phyloP scores from a whole-genome alignment of 2,113 vertebrate species.

The Ifrita kowaldi region DNA sequence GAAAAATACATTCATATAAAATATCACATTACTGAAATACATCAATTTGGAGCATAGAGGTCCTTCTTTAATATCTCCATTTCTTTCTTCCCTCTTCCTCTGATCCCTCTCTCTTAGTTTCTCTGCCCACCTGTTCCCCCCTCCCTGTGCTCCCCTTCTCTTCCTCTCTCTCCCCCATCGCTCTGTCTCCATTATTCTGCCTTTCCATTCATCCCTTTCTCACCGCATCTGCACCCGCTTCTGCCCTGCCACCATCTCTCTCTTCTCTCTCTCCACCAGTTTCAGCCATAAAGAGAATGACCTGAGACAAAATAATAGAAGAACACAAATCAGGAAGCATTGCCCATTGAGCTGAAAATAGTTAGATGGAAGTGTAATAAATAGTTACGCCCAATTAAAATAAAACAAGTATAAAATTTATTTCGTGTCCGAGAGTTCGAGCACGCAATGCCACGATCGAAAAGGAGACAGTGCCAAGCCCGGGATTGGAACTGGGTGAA shows the following conservation, averaged over 20 bases:
- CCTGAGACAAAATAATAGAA: not conserved
- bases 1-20: not conserved
- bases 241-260: fast-evolving
- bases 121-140: not conserved
- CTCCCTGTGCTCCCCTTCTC: not conserved
- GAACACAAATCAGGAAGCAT: not conserved
- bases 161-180: not conserved
- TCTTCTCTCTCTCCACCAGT: not conserved
- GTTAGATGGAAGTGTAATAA: too few species aligned
- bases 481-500: too few species aligned
- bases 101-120: not conserved
- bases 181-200: not conserved
- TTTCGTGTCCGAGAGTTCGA: too few species aligned
- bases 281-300: not conserved
- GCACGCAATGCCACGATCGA: too few species aligned
- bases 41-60: not conserved
- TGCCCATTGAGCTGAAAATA: not conserved
- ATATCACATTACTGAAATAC: not conserved
- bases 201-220: not conserved
- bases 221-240: not conserved
- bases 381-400: too few species aligned
- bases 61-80: not conserved
- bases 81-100: not conserved
- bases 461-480: too few species aligned
- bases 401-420: too few species aligned